Conservation (phyloP, 2,797 vertebrate species). For the Carcharodon carcharias region DNA sequence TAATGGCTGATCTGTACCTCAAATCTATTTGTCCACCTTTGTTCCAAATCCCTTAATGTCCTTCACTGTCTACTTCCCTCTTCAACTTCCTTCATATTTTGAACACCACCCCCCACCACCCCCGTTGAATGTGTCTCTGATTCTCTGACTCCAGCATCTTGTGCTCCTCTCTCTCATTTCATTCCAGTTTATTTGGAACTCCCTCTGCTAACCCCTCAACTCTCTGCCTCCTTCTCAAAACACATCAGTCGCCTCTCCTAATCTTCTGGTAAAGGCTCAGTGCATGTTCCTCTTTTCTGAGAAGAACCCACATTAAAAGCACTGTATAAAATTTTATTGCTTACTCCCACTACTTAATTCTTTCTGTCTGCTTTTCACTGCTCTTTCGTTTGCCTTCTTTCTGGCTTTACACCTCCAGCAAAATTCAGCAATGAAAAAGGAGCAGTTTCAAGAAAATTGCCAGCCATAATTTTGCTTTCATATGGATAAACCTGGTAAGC, state of each 20-base stretch:
- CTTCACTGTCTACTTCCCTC: too few relatives aligned
- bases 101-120: not conserved
- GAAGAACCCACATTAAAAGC: not conserved
- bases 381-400: not conserved
- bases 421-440: not conserved
- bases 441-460: not conserved
- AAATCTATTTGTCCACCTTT: not conserved
- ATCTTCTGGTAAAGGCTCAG: not conserved
- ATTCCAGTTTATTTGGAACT: not conserved
- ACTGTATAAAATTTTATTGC: not conserved
- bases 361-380: not conserved
- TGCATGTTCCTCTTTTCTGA: not conserved
- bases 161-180: not conserved
- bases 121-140: not conserved
- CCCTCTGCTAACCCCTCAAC: not conserved
- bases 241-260: not conserved
- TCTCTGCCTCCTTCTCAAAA: not conserved
- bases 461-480: not conserved
- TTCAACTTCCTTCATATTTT: not conserved
- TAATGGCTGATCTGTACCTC: not conserved
- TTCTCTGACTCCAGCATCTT: not conserved
- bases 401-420: not conserved
- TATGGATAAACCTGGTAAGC: not conserved
- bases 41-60: not conserved
- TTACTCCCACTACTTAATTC: not conserved